Evolutionary conservation across 2,797 vertebrate species (phyloP).

Genomic region (Gymnodraco acuticeps): DNA sequence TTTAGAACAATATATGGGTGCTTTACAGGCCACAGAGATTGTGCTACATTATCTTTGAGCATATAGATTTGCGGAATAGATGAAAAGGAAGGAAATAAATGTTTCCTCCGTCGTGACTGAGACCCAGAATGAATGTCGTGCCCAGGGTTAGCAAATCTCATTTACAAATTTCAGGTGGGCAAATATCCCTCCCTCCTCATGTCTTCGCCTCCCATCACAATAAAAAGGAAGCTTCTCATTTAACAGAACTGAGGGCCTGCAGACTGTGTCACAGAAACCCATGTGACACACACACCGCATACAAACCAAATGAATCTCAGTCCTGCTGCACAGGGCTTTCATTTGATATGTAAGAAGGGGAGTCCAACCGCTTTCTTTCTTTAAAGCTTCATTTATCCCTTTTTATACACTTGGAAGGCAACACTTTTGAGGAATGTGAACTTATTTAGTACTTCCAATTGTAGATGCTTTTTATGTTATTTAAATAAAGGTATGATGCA

Average conservation of each 20-base stretch:
- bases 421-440: not conserved
- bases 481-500: not conserved
- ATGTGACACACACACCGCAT: conserved; percentile 18
- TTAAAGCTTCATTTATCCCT: not conserved
- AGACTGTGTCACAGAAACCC: conserved; percentile 43
- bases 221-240: conserved; percentile 53
- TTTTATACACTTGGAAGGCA: conserved; percentile 1
- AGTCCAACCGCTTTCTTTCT: not conserved
- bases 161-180: conserved; percentile 65
- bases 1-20: no score
- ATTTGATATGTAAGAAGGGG: not conserved
- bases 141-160: conserved; percentile 73
- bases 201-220: conserved; percentile 40
- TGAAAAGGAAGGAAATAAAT: conserved; percentile 41
- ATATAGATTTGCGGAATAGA: conserved; percentile 43
- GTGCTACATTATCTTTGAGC: conserved; percentile 32
- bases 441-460: not conserved
- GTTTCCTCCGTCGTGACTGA: conserved; percentile 36
- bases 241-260: conserved; percentile 46
- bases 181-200: conserved; percentile 41
- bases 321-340: not conserved
- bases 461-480: not conserved
- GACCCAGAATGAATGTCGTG: conserved; percentile 49
- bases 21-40: conserved; percentile 21
- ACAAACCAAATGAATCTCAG: conserved; percentile 15